Evolutionary conservation across 2,113 vertebrate species (phyloP).

Genomic region (Bettongia penicillata): DNA sequence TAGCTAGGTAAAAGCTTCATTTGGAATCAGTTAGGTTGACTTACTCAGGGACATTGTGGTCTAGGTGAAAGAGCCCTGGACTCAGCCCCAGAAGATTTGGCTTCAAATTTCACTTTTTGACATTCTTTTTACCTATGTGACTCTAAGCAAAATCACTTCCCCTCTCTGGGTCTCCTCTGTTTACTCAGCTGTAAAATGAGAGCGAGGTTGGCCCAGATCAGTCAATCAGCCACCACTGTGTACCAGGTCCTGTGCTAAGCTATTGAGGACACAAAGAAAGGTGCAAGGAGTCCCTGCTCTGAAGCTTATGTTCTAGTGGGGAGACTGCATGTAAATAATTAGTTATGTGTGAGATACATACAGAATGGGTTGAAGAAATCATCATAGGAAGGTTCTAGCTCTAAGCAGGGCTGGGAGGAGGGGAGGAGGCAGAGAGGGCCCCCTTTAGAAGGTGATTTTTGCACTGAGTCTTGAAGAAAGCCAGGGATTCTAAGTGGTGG

Average conservation of each 20-base stretch:
- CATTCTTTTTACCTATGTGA: background rate
- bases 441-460: background rate
- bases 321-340: background rate
- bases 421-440: background rate
- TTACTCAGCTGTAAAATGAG: background rate
- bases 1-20: background rate
- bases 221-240: background rate
- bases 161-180: background rate
- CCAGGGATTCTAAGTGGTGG: background rate
- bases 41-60: background rate
- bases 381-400: background rate
- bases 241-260: background rate
- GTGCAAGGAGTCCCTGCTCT: background rate
- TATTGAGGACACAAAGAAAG: background rate
- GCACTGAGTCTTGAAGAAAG: background rate
- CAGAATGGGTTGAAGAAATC: background rate
- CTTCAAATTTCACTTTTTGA: background rate
- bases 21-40: background rate
- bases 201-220: background rate
- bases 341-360: background rate
- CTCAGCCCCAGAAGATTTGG: background rate
- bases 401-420: background rate
- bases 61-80: background rate
- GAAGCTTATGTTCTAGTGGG: background rate
- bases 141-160: background rate